Evolutionary conservation across 2,888 invertebrate species (phyloP).

Genomic region (Maniola hyperantus): DNA sequence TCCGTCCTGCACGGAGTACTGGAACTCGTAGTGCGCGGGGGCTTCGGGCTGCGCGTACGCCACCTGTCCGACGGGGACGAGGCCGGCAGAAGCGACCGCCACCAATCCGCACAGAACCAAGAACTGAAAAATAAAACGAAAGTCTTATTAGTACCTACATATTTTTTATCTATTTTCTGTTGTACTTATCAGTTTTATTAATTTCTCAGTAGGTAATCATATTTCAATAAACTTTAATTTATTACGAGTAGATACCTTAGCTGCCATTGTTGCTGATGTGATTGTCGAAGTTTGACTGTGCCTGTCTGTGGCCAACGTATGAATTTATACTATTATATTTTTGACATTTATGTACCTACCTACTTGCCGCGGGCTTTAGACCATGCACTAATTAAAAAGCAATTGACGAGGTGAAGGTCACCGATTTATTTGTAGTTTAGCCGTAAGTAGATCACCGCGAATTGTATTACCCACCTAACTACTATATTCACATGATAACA

Average conservation of each 20-base stretch:
- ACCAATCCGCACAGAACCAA: constrained; percentile 16
- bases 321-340: constrained; percentile 32
- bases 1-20: constrained; percentile 71
- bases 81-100: constrained; percentile 46
- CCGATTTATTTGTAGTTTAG: constrained; percentile 29
- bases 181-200: neutral
- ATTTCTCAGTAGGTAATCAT: neutral
- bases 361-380: constrained; percentile 30
- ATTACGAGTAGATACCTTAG: constrained; percentile 25
- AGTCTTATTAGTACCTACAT: neutral
- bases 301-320: constrained; percentile 15
- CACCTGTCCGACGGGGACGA: constrained; percentile 50
- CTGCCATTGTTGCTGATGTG: constrained; percentile 34
- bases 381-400: constrained; percentile 30
- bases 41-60: constrained; percentile 58
- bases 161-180: neutral
- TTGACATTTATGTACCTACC: constrained; percentile 17
- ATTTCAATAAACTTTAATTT: neutral
- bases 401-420: constrained; percentile 57
- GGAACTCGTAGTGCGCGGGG: constrained; percentile 71
- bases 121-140: constrained; percentile 25
- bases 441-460: constrained; percentile 38
- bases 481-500: constrained; percentile 34
- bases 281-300: constrained; percentile 31
- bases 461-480: constrained; percentile 31